These are phyloP conservation scores for Psittacula cyanocephala DNA, from an alignment of 2,113 vertebrate genomes.

Conservation along the genomic window DNA sequence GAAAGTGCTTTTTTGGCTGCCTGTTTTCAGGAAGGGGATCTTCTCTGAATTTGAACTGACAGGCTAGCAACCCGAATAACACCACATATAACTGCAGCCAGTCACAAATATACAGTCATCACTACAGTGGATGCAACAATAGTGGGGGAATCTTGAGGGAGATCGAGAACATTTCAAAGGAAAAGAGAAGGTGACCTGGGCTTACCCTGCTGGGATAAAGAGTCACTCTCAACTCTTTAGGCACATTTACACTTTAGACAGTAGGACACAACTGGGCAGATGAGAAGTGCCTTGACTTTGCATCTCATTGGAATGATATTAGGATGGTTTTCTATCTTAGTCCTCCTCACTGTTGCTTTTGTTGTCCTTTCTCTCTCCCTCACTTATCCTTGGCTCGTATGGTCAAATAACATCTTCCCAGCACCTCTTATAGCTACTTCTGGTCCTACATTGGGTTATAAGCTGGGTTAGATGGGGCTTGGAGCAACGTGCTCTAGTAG, in stretches of 20 bases:
- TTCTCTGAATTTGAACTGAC: neutral
- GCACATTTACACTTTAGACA: accelerated
- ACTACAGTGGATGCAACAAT: neutral
- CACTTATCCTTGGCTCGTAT: neutral
- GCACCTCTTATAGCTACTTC: neutral
- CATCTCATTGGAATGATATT: accelerated
- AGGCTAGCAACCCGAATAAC: neutral
- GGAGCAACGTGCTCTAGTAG: neutral
- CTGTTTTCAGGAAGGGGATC: neutral
- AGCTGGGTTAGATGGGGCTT: neutral
- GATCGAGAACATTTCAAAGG: neutral
- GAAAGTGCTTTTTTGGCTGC: neutral
- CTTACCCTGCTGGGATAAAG: neutral
- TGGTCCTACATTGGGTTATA: neutral
- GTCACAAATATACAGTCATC: neutral
- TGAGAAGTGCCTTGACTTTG: neutral
- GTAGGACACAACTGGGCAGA: neutral
- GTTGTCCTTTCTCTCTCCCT: neutral
- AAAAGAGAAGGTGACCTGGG: neutral
- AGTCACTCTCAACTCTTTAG: neutral
- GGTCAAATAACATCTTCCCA: neutral
- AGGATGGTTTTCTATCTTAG: neutral
- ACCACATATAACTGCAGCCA: neutral
- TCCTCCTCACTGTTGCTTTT: neutral
- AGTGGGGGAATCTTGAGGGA: neutral